These are phyloP conservation scores for Ariopsis seemanni DNA, from an alignment of 2,113 vertebrate species.

Conservation along the genomic window DNA sequence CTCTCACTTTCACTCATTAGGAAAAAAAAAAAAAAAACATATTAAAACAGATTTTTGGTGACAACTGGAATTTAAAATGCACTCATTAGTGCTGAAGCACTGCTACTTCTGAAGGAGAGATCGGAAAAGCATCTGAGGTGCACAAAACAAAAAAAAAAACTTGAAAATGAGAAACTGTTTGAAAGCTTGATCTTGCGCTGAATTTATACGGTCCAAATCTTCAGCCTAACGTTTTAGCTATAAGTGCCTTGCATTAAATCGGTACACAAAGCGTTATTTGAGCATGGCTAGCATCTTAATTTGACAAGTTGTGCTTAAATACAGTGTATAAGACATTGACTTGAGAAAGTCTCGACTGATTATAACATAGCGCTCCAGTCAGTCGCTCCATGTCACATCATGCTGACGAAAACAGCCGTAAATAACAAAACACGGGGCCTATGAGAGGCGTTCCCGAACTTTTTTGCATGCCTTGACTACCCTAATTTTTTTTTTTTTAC, in stretches of 20 bases:
- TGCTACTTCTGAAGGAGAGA: neutral
- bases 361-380: neutral
- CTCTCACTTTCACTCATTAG: neutral
- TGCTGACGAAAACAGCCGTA: too few species aligned
- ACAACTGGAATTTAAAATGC: constrained; percentile 19
- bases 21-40: neutral
- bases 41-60: constrained; percentile 27
- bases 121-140: neutral
- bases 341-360: neutral
- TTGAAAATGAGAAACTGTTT: neutral
- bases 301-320: neutral
- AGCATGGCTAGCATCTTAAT: neutral
- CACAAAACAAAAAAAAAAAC: neutral
- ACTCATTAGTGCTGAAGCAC: constrained; percentile 31
- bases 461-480: too few species aligned
- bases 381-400: neutral
- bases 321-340: neutral
- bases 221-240: neutral
- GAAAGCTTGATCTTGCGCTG: neutral
- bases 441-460: too few species aligned
- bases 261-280: neutral
- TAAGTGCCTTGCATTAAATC: neutral
- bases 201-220: too few species aligned
- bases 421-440: too few species aligned
- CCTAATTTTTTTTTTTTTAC: too few species aligned